Evolutionary conservation across 2,113 vertebrate genomes (phyloP), one percentile per base, ranked within the genome.

Genomic region (Vulpes lagopus): DNA sequence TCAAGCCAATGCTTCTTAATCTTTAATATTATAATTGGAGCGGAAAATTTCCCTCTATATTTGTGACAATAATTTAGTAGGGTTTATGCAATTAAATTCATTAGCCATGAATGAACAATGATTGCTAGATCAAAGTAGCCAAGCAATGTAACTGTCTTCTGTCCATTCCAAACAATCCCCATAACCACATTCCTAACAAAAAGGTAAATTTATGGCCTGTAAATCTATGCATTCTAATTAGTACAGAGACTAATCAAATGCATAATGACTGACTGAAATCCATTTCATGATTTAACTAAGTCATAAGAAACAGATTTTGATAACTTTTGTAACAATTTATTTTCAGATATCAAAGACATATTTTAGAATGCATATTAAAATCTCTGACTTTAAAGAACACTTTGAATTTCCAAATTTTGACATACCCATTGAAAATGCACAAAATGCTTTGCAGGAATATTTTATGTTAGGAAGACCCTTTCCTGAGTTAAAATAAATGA

Each of bases 291-390:
- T 69, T 85, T 69, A 35, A 38, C 4, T 8, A 17, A 86, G 43
- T 69, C 30, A 82, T 79, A 62, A 49, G 74, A 97, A 97, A 32
- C 16, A 43, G 1, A 76, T 80, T 22, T 73, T 73, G 62, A 57
- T 22, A 62, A 25, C 15, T 62, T 89, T 91, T 86, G 4, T 74
- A 62, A 65, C 4, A 84, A 15, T 69, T 67, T 55, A 89, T 89
- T 67, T 91, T 64, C 10, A n/a, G 14, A 49, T 81, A 53, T 80
- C 53, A 59, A 94, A 89, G 32, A 55, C 0, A 49, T 32, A 55
- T 73, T 93, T 55, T 73, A 35, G 65, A 95, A 90, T 32, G 3
- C 49, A 62, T 57, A 22, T 73, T 82, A 89, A 96, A 74, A 80
- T 35, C 25, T 57, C 32, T 60, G 12, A 43, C 35, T 84, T 62